Base-by-base conservation (phyloP, 1,140 invertebrate genomes). In the Antheraea mylitta region DNA sequence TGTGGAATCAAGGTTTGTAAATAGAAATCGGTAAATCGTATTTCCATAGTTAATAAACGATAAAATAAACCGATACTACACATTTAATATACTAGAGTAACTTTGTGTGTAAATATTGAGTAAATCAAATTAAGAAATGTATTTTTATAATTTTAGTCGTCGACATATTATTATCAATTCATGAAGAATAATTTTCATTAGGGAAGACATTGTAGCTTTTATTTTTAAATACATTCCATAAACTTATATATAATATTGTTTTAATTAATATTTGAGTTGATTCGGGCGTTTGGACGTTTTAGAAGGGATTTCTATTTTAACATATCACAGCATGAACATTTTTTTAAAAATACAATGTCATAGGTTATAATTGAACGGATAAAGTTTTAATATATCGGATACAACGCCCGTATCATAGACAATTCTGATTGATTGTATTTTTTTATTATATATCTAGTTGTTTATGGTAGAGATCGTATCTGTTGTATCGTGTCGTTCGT, bases 401-500 rank as follows among this genome's bases (percentile, higher is more conserved):
- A 53, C 45, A 53, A 53, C 16, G 11, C 45, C 45, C 45, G 45
- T 6, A 53, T 16, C 45, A 53, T 53, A 53, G 45, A 53, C 45
- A 83, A 73, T 82, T 77, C 74, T 82, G 74, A 77, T 81, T 79
- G 74, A 75, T 79, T 72, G 76, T 75, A 82, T 80, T 74, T 78
- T 68, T 75, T 80, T 79, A 78, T 83, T 80, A 68, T 16, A 53
- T 53, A 48, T 74, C 76, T 79, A 77, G 71, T 63, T 83, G 75
- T 88, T 80, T 87, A 85, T 87, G 79, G 77, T 76, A 72, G 69
- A 70, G 6, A 30, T 61, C 72, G 70, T 85, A 81, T 79, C 82
- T 90, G 88, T 90, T 90, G 88, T 90, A 90, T 86, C 76, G 74
- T 77, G 74, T 74, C 82, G 79, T 87, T 78, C 79, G 80, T 81